Conservation (phyloP, 2,113 vertebrate genomes). For the Pygoscelis adeliae region DNA sequence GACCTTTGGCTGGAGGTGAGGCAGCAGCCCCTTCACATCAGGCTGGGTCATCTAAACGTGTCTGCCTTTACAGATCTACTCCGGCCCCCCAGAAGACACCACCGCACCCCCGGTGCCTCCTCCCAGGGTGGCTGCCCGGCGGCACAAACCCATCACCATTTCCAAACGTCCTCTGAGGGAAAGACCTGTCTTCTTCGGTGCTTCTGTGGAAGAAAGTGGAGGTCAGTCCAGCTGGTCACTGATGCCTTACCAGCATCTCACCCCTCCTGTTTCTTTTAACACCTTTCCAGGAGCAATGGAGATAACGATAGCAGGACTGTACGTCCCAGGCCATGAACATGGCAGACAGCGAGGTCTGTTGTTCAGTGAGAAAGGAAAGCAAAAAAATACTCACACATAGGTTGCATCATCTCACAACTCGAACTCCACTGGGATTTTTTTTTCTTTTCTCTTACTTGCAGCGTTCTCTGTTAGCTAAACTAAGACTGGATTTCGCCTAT, state of each 20-base stretch:
- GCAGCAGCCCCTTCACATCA: background rate
- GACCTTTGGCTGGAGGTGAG: background rate
- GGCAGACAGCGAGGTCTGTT: background rate
- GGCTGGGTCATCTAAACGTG: accelerated
- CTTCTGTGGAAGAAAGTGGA: conserved; percentile 74
- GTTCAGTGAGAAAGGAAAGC: background rate
- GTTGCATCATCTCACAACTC: background rate
- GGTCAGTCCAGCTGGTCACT: conserved; percentile 78
- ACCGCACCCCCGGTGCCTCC: conserved; percentile 86
- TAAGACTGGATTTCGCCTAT: background rate
- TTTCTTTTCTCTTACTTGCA: background rate
- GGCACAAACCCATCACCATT: conserved; percentile 95
- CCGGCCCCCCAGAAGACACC: conserved; percentile 86
- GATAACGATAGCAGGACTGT: background rate
- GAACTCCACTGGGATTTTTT: background rate
- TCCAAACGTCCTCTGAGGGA: conserved; percentile 89
- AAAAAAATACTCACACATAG: accelerated
- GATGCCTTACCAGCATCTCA: background rate
- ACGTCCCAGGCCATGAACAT: accelerated
- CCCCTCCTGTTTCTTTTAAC: background rate
- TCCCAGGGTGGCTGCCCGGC: conserved; percentile 86
- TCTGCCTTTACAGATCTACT: conserved; percentile 85
- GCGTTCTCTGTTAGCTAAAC: background rate
- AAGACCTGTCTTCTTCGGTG: conserved; percentile 77
- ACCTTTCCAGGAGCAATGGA: background rate